Percentiles rank a stretch among this genome's conserved stretches.
Conservation (phyloP, 2,113 vertebrate species). For the Ascaphus truei region DNA sequence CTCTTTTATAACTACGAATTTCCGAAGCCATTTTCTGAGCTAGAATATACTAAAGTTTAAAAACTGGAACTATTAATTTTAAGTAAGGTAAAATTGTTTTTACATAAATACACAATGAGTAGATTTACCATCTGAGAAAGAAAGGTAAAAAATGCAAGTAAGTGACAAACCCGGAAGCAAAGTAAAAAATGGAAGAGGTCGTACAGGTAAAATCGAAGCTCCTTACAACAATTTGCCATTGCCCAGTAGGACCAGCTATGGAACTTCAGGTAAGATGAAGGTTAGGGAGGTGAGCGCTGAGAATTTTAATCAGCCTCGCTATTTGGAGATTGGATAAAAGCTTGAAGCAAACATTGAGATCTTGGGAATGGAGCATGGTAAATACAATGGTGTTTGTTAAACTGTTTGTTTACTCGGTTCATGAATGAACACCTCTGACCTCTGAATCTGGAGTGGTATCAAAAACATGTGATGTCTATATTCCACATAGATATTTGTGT, state of each 20-base stretch:
- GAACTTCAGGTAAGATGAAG: constrained; percentile 3
- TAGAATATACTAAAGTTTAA: too few species aligned
- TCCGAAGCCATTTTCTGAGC: too few species aligned
- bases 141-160: background rate
- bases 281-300: background rate
- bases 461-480: too few species aligned
- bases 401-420: too few species aligned
- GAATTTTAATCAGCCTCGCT: constrained; percentile 8
- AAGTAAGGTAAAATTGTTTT: too few species aligned
- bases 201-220: constrained; percentile 10
- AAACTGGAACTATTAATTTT: too few species aligned
- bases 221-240: background rate
- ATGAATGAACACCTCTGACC: background rate
- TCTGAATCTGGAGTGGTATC: too few species aligned
- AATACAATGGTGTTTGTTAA: too few species aligned
- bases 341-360: background rate
- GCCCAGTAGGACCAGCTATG: background rate
- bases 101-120: background rate
- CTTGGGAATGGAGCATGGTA: too few species aligned
- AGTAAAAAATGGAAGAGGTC: background rate
- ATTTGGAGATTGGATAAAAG: background rate
- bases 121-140: background rate
- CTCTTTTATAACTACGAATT: too few species aligned
- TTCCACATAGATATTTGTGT: too few species aligned
- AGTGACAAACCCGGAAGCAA: background rate